A percentile compares a stretch with the other conserved stretches of the same genome.
Evolutionary conservation across 2,797 vertebrate genomes (phyloP).

Genomic region (Kryptopterus vitreolus): DNA sequence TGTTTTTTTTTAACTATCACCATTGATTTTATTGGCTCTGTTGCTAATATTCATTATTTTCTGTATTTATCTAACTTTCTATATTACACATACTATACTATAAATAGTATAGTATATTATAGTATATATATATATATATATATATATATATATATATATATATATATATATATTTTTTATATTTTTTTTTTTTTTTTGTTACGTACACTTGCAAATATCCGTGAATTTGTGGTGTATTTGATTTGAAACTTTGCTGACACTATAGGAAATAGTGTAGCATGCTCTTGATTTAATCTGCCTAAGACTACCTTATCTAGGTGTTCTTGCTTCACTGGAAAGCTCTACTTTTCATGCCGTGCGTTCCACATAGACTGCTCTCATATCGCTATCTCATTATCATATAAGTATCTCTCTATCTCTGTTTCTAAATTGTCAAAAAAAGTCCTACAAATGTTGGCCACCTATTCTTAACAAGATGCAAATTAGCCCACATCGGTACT

Average conservation of each 20-base stretch:
- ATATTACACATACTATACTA: too few relatives aligned
- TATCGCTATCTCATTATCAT: constrained; percentile 2
- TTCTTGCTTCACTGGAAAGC: constrained; percentile 18
- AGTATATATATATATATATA: too few relatives aligned
- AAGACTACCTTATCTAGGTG: constrained; percentile 25
- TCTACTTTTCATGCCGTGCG: neutral
- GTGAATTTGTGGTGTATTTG: neutral
- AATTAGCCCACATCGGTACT: neutral
- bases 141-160: too few relatives aligned
- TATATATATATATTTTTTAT: too few relatives aligned
- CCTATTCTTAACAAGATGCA: neutral
- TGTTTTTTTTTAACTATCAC: too few relatives aligned
- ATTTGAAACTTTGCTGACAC: constrained; percentile 28
- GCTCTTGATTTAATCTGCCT: constrained; percentile 33
- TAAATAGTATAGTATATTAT: too few relatives aligned
- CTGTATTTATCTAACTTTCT: too few relatives aligned
- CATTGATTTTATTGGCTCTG: too few relatives aligned
- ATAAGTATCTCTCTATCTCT: neutral
- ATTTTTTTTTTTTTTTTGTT: too few relatives aligned
- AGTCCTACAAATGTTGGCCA: neutral
- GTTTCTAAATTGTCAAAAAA: neutral
- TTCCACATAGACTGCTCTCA: neutral
- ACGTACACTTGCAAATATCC: neutral
- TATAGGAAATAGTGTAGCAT: constrained; percentile 24
- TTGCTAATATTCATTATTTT: too few relatives aligned